Percentiles rank a stretch among this genome's conserved stretches.
Evolutionary conservation across 2,888 invertebrate genomes (phyloP).

Genomic region (Pristionchus japonicus): DNA sequence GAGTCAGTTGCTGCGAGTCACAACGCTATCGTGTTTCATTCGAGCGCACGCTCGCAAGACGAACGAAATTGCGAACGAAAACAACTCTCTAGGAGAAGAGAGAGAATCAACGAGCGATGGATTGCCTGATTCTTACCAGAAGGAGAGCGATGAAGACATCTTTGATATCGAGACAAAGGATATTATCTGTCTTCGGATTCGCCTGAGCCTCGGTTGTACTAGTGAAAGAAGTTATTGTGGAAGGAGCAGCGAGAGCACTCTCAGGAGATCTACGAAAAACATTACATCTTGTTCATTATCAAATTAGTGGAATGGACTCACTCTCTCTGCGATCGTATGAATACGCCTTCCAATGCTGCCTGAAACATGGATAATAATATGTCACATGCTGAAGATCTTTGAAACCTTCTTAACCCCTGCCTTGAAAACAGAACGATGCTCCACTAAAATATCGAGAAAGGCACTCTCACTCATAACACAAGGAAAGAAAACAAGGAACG

Average conservation of each 20-base stretch:
- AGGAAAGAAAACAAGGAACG: background rate
- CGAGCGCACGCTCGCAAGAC: background rate
- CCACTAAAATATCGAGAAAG: no score
- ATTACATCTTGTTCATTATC: no score
- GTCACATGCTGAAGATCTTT: no score
- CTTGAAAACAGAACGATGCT: no score
- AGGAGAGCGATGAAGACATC: constrained; percentile 73
- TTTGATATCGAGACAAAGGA: constrained; percentile 66
- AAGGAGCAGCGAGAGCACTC: constrained; percentile 38
- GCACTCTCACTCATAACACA: background rate
- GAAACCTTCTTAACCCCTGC: no score
- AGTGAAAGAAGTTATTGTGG: constrained; percentile 36
- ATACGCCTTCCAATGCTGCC: constrained; percentile 21
- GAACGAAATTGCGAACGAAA: constrained; percentile 24
- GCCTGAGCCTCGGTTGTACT: constrained; percentile 40
- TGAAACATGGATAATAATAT: background rate
- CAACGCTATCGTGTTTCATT: constrained; percentile 40
- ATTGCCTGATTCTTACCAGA: constrained; percentile 57
- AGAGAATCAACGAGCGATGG: background rate
- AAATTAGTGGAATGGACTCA: background rate
- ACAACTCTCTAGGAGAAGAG: constrained; percentile 2
- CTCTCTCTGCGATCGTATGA: constrained; percentile 25
- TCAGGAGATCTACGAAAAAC: constrained; percentile 4
- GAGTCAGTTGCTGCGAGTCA: constrained; percentile 5
- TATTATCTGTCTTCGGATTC: no score